phyloP scores from a whole-genome alignment of 2,888 invertebrate genomes.

The Buathra laborator region DNA sequence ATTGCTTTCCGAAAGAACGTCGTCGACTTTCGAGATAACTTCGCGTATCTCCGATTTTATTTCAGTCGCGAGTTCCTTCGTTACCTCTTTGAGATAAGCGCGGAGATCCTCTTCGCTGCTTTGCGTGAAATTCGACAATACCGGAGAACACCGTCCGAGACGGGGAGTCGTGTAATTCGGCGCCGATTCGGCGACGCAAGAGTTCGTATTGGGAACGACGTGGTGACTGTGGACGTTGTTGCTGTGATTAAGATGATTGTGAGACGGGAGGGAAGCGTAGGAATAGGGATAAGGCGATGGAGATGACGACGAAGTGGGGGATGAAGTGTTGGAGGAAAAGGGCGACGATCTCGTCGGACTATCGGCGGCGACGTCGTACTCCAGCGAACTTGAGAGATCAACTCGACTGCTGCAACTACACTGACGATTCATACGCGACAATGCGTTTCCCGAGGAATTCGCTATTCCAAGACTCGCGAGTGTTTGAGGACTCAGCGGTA shows the following conservation, averaged over 20 bases:
- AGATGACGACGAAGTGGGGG: conserved; percentile 78
- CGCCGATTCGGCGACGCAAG: conserved; percentile 72
- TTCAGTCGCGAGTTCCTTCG: conserved; percentile 92
- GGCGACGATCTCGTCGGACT: conserved; percentile 80
- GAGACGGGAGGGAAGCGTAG: conserved; percentile 59
- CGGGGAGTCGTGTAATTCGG: conserved; percentile 68
- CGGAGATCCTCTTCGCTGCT: conserved; percentile 89
- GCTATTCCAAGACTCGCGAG: conserved; percentile 89
- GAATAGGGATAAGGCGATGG: conserved; percentile 70
- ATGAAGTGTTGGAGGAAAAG: conserved; percentile 76
- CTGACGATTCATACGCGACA: conserved; percentile 84
- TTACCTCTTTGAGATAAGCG: conserved; percentile 92
- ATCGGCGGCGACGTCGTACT: conserved; percentile 84
- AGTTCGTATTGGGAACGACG: conserved; percentile 64
- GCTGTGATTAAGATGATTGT: conserved; percentile 32
- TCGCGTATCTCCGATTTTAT: conserved; percentile 93
- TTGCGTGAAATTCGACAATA: conserved; percentile 78
- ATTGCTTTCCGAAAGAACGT: conserved; percentile 91
- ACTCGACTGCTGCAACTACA: conserved; percentile 92
- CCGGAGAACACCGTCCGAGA: conserved; percentile 81
- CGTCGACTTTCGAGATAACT: conserved; percentile 93
- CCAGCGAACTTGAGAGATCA: conserved; percentile 89
- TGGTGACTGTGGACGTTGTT: conserved; percentile 56
- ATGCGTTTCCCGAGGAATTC: conserved; percentile 81
- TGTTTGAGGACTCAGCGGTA: conserved; percentile 88